Evolutionary conservation across 1,140 invertebrate species (phyloP), one percentile per base, ranked within the genome.

Genomic region (Maconellicoccus hirsutus): DNA sequence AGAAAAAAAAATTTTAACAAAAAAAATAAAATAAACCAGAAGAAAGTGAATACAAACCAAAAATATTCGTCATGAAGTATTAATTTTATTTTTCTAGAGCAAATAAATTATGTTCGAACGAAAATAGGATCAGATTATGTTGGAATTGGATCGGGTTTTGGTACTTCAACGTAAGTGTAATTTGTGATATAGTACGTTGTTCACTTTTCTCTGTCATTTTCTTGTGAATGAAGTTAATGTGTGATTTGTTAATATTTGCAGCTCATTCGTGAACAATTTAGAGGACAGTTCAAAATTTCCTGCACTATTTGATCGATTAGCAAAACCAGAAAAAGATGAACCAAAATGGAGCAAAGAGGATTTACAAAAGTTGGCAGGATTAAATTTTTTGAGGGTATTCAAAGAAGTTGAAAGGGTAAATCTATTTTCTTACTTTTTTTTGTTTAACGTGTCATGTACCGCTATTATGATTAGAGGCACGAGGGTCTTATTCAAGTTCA

Each of bases 231-330:
- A 16, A 19, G 52, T n/a, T 59, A n/a, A 59, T 59, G 52, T 59
- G 6, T 7, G n/a, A 59, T 59, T 59, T 42, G n/a, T n/a, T 42
- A 42, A 59, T 59, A 23, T 66, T 66, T 19, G 25, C 19, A 33
- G 29, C 29, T 33, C 29, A 3, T 3, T 22, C 16, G 16, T 25
- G 22, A 3, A 22, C 78, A 93, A 92, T 16, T 82, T 96, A 59
- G 92, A 96, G 80, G 93, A 96, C 78, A 92, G 94, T 7, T 93
- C 92, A 0, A 91, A 86, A 73, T 96, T 95, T 81, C 93, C 94
- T 0, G 84, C 88, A 72, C 81, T 96, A 61, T 95, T 89, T 78
- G 89, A 89, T 25, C 89, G 91, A 79, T 80, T 92, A 39, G 84
- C 61, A 23, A 66, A 66, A 25, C 61, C 61, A 3, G 3, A 66